Base-by-base conservation (phyloP, 2,888 invertebrate genomes). In the Spilarctia lutea region DNA sequence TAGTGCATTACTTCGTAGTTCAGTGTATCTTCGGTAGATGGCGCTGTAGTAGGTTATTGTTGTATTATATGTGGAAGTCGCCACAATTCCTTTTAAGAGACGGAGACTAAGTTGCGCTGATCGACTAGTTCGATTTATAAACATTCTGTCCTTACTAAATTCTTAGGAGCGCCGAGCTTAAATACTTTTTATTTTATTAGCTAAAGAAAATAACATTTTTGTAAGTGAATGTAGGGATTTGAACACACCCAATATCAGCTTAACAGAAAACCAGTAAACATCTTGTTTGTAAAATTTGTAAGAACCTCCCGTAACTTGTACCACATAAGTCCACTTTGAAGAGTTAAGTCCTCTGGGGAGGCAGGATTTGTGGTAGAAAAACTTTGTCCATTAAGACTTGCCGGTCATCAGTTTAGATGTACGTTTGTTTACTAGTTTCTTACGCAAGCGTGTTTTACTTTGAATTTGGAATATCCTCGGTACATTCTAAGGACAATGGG, bases 321-420 rank as follows among this genome's bases (percentile, higher is more conserved):
- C 85, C 86, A 85, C 77, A 77, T 67, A 75, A 76, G 39, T 68
- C 56, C 74, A 82, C 85, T 85, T 83, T 85, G 84, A 85, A 78
- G 85, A 83, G 79, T 81, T 83, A 83, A 73, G 75, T 82, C 87
- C 83, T 87, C 76, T 74, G 83, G 82, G 39, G 88, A 63, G 86
- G 82, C 75, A 86, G 91, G 92, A 93, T 93, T 94, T 93, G 93
- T 91, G 91, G 90, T 80, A 81, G 88, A 91, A 91, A 92, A 94
- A 94, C 92, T 94, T 94, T 89, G 87, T 87, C 92, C 92, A 94
- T 94, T 94, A 93, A 89, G 90, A 87, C 83, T 80, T 76, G 83
- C 81, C 86, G 90, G 88, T 79, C 91, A 91, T 91, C 91, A 86
- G 86, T 84, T 83, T 73, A 75, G 75, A 81, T 76, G 80, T 75